These are phyloP conservation scores for Geotrypetes seraphini DNA, from an alignment of 2,797 vertebrate genomes.

Conservation along the genomic window DNA sequence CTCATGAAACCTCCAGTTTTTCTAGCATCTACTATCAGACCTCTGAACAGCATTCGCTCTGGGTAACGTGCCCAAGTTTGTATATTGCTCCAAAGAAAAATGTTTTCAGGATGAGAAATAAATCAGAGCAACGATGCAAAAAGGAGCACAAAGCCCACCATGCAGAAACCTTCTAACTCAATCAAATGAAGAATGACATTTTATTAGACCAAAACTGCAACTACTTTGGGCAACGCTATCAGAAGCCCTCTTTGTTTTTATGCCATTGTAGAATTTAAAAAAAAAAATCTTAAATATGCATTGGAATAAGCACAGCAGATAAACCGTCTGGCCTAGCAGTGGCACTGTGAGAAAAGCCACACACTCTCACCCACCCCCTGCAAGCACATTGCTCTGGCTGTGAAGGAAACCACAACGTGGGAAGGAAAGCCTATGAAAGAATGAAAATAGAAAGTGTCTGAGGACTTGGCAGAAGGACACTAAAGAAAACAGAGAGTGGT, in stretches of 20 bases:
- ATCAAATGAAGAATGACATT: too few species aligned
- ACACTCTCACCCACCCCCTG: constrained; percentile 69
- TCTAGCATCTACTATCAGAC: too few species aligned
- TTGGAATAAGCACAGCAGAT: constrained; percentile 29
- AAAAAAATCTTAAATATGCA: constrained; percentile 23
- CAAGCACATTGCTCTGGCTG: constrained; percentile 59
- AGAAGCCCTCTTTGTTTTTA: constrained; percentile 22
- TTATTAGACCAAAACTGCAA: constrained; percentile 33
- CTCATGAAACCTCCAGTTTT: too few species aligned
- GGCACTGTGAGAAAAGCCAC: constrained; percentile 40
- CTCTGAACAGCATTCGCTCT: too few species aligned
- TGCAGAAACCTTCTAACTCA: too few species aligned
- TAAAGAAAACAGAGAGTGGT: constrained; percentile 69
- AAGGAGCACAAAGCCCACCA: too few species aligned
- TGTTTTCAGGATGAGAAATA: too few species aligned
- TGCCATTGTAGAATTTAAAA: too few species aligned
- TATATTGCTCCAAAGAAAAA: too few species aligned
- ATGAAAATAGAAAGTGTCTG: constrained; percentile 80
- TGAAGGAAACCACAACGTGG: constrained; percentile 69
- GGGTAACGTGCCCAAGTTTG: too few species aligned
- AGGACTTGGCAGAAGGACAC: constrained; percentile 74
- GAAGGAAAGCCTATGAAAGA: constrained; percentile 69
- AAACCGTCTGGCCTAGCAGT: constrained; percentile 28
- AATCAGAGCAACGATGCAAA: too few species aligned
- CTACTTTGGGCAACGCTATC: constrained; percentile 9